These are phyloP conservation scores for Eupithecia exiguata DNA, from an alignment of 2,888 invertebrate species.

Conservation along the genomic window DNA sequence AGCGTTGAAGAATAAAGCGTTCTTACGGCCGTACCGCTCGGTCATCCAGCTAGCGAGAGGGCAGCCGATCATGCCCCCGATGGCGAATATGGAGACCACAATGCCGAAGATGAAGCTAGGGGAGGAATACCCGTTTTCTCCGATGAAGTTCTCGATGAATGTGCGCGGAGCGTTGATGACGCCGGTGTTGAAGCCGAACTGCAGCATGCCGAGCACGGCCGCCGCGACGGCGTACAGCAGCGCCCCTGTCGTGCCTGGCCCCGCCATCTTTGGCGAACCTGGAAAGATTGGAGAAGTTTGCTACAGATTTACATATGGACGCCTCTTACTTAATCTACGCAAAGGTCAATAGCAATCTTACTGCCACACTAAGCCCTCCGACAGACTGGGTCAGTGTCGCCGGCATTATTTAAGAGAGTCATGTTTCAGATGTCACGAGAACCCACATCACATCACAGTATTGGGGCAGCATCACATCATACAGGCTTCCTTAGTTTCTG, in stretches of 20 bases:
- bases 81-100: slow-evolving; percentile 89
- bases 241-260: slow-evolving; percentile 83
- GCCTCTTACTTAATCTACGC: neutral
- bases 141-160: slow-evolving; percentile 86
- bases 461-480: too few species aligned
- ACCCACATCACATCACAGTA: neutral
- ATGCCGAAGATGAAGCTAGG: slow-evolving; percentile 84
- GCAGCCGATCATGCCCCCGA: slow-evolving; percentile 91
- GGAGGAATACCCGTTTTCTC: slow-evolving; percentile 78
- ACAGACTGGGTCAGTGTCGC: neutral
- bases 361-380: neutral
- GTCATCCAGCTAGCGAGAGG: slow-evolving; percentile 89
- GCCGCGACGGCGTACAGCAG: slow-evolving; percentile 86
- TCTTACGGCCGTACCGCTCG: slow-evolving; percentile 87
- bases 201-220: slow-evolving; percentile 88
- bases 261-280: slow-evolving; percentile 68
- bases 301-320: neutral
- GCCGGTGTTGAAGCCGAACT: slow-evolving; percentile 89
- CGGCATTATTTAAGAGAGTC: neutral
- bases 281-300: slow-evolving; percentile 49
- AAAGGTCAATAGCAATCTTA: neutral
- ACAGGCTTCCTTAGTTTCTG: neutral
- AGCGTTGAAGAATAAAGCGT: slow-evolving; percentile 86
- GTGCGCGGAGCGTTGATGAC: slow-evolving; percentile 87
- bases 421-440: neutral